These are phyloP conservation scores for Phragmatobia fuliginosa DNA, from an alignment of 2,888 invertebrate species.

Conservation along the genomic window DNA sequence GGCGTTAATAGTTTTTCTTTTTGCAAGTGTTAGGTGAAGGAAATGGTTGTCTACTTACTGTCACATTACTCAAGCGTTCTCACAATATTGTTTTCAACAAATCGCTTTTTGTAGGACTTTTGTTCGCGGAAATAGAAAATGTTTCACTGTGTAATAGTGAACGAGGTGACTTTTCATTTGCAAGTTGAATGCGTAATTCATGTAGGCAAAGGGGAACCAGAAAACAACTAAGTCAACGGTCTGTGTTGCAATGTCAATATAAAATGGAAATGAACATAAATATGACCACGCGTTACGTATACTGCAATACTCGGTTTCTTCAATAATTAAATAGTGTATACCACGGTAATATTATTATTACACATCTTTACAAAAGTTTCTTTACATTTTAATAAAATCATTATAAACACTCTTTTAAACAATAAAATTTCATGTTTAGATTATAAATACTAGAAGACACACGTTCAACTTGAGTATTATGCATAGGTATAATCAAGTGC, in stretches of 20 bases:
- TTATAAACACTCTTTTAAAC: too few relatives aligned
- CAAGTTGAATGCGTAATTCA: slow-evolving; percentile 1
- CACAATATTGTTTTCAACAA: background rate
- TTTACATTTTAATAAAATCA: too few relatives aligned
- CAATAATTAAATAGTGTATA: too few relatives aligned
- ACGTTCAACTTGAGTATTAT: background rate
- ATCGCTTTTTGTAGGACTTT: background rate
- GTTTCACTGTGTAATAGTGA: background rate
- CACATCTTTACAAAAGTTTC: too few relatives aligned
- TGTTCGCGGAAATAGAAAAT: background rate
- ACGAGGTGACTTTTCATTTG: background rate
- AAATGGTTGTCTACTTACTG: slow-evolving; percentile 5
- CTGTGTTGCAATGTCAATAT: background rate
- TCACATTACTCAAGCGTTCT: background rate
- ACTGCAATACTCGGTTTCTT: too few relatives aligned
- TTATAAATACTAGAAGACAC: background rate
- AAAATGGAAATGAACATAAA: background rate
- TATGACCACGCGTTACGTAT: too few relatives aligned
- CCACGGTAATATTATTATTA: too few relatives aligned
- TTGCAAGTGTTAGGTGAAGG: background rate
- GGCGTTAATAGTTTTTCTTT: background rate
- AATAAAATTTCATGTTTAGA: background rate
- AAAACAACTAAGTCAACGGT: background rate
- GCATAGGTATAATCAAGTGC: background rate
- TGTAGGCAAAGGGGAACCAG: background rate